Conservation (phyloP, 1,140 invertebrate species). For the Hycleus cichorii region DNA sequence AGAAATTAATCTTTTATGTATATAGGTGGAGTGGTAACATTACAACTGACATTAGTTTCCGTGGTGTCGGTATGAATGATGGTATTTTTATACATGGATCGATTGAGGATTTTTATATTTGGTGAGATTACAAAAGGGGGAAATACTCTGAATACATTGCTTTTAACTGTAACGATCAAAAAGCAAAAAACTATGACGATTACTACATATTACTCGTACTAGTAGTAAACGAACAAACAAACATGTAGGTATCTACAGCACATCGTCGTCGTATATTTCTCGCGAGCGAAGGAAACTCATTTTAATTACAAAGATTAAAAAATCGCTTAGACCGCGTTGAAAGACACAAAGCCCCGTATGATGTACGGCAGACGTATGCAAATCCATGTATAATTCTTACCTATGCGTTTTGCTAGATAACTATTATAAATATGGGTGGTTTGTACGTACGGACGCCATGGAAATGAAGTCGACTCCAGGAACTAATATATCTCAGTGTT, state of each 20-base stretch:
- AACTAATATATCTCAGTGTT: conserved; percentile 40
- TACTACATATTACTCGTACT: background rate
- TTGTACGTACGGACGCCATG: conserved; percentile 4
- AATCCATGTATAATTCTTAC: conserved; percentile 34
- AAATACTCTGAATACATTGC: background rate
- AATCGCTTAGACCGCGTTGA: conserved; percentile 34
- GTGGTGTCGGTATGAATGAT: conserved; percentile 17
- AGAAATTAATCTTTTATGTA: conserved; percentile 26
- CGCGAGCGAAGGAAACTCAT: conserved; percentile 34
- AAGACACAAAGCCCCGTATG: conserved; percentile 32
- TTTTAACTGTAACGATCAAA: background rate
- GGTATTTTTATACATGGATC: conserved; percentile 3
- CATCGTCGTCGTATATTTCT: conserved; percentile 17
- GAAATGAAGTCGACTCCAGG: conserved; percentile 34
- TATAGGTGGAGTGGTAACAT: conserved; percentile 3
- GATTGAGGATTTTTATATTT: conserved; percentile 16
- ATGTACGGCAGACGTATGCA: conserved; percentile 31
- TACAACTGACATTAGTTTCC: conserved; percentile 19
- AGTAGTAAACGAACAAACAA: background rate
- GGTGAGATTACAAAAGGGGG: conserved; percentile 10
- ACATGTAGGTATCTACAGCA: background rate
- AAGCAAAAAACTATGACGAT: background rate
- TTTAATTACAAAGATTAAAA: conserved; percentile 40
- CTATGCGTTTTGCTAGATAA: conserved; percentile 31
- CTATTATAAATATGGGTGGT: conserved; percentile 36